Evolutionary conservation across 1,140 invertebrate genomes (phyloP).

Genomic region (Zaprionus lachaisei): DNA sequence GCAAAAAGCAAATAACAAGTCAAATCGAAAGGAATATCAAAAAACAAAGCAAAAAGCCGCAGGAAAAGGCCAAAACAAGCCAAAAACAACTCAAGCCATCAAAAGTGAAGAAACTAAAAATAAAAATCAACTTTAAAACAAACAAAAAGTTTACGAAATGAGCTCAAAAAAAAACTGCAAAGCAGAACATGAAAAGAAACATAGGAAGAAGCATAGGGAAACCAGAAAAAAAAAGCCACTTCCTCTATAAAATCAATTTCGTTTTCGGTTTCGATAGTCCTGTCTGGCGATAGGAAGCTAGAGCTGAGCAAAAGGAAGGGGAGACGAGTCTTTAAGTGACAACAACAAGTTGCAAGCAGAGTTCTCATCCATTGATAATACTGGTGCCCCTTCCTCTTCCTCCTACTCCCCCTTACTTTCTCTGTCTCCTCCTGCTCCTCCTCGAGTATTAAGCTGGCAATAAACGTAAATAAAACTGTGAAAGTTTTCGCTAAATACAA

Average conservation of each 20-base stretch:
- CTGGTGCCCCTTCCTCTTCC: background rate
- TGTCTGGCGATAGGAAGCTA: constrained; percentile 1
- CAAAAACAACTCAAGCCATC: background rate
- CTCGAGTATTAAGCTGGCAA: constrained; percentile 38
- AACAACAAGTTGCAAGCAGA: constrained; percentile 36
- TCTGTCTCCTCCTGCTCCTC: background rate
- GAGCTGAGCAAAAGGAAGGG: constrained; percentile 10
- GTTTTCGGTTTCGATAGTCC: constrained; percentile 29
- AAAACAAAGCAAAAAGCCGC: background rate
- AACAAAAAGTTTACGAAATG: background rate
- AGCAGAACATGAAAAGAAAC: background rate
- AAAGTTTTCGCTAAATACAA: constrained; percentile 59
- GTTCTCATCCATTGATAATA: constrained; percentile 2
- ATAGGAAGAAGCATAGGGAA: background rate
- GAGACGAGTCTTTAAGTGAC: constrained; percentile 13
- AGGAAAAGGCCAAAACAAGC: background rate
- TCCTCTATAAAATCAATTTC: constrained; percentile 24
- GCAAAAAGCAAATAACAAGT: background rate
- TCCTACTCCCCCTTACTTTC: background rate
- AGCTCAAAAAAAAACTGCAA: background rate
- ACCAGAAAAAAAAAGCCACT: background rate
- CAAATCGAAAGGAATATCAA: background rate
- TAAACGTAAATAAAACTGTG: constrained; percentile 50
- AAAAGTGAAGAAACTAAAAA: background rate
- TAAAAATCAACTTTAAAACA: background rate